Evolutionary conservation across 1,140 invertebrate genomes (phyloP), one percentile per base, ranked within the genome.

Genomic region (Nephila pilipes): DNA sequence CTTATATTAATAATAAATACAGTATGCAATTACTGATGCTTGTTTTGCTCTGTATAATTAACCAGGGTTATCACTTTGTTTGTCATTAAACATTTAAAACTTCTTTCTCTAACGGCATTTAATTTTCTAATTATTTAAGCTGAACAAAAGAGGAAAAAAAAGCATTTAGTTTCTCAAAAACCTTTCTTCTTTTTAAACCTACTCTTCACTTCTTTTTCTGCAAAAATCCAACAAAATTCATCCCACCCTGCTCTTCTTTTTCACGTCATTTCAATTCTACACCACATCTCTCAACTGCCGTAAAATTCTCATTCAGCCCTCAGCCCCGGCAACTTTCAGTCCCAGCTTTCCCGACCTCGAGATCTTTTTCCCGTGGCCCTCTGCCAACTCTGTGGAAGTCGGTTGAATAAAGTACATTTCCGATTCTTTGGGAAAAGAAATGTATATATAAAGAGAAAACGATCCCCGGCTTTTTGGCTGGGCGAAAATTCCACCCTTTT

Each of bases 351-450:
- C 20, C 46, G 36, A 36, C 36, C 46, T n/a, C 80, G 36, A 6
- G n/a, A 22, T 12, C 46, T 54, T 46, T 54, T 81, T 22, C 80
- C 22, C 38, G 80, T 81, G 80, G 80, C 36, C 38, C 22, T 81
- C 38, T 46, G 80, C 80, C 80, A 81, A 81, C 36, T 55, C 38
- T 22, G 22, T 54, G 80, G 80, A 81, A 81, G 80, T 81, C 80
- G 14, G 80, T 14, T n/a, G 46, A 81, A 81, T 81, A 81, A 81
- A 81, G 80, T 81, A 54, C 80, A 81, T 81, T 81, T 81, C 80
- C 80, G 80, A 81, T 81, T 81, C 80, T 81, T 81, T 81, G 46
- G 80, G 46, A 81, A 81, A 81, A 81, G 80, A 81, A 81, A 81
- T 81, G 80, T 81, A 81, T 81, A 81, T 81, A 81, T 81, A 81